These are phyloP conservation scores for Sinhomidia bicolor DNA, from an alignment of 2,888 invertebrate genomes.

Conservation along the genomic window DNA sequence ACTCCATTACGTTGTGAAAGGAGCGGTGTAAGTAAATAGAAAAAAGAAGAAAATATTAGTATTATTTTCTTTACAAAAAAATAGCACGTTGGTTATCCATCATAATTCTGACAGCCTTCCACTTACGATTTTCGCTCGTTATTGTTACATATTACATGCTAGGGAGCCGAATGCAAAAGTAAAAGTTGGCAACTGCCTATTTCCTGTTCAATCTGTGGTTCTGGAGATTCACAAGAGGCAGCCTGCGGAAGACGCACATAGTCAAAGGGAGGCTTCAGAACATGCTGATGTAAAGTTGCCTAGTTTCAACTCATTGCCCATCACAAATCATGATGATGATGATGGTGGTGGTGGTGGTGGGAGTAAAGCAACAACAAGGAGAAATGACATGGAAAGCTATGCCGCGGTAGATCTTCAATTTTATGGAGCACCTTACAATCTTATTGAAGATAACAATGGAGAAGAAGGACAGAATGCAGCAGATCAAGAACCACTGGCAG, in stretches of 20 bases:
- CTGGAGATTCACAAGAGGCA: slow-evolving; percentile 74
- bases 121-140: slow-evolving; percentile 28
- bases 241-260: not conserved
- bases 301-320: slow-evolving; percentile 20
- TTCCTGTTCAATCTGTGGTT: slow-evolving; percentile 73
- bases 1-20: slow-evolving; percentile 69
- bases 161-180: slow-evolving; percentile 74
- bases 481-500: no score
- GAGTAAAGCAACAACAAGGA: not conserved
- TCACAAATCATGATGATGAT: not conserved
- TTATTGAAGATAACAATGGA: not conserved
- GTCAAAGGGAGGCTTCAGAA: not conserved
- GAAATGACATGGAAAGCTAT: not conserved
- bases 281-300: slow-evolving; percentile 24
- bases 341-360: not conserved
- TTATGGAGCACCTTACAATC: no score
- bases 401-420: no score
- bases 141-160: no score
- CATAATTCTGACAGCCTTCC: not conserved
- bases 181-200: slow-evolving; percentile 64
- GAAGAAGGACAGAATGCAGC: no score
- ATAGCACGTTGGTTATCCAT: not conserved
- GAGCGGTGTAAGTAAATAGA: slow-evolving; percentile 70
- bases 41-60: not conserved
- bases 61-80: not conserved